These are phyloP conservation scores for Dasyurus viverrinus DNA, from an alignment of 2,113 vertebrate species.

Conservation along the genomic window DNA sequence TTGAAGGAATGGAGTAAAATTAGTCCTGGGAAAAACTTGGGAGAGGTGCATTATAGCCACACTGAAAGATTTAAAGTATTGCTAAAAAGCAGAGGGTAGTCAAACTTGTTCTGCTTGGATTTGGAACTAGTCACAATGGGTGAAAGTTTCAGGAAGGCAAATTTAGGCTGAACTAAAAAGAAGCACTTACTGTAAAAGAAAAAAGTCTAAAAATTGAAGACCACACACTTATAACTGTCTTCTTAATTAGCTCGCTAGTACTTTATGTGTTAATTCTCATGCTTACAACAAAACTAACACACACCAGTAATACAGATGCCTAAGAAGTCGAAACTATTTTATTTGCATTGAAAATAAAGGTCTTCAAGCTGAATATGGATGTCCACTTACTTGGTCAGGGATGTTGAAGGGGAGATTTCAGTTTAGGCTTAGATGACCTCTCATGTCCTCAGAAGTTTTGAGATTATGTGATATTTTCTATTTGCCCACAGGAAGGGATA, in stretches of 20 bases:
- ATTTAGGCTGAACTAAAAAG: not conserved
- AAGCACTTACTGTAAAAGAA: not conserved
- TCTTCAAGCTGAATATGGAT: not conserved
- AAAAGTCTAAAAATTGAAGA: not conserved
- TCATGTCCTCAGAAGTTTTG: not conserved
- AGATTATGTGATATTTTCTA: not conserved
- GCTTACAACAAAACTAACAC: too few species aligned
- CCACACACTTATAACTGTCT: too few species aligned
- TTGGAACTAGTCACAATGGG: not conserved
- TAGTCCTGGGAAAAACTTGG: not conserved
- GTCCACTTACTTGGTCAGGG: not conserved
- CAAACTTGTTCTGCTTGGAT: not conserved
- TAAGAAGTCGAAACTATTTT: too few species aligned
- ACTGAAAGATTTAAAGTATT: not conserved
- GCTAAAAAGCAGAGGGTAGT: not conserved
- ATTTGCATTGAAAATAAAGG: not conserved
- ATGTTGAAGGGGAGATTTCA: not conserved
- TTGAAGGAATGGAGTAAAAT: not conserved
- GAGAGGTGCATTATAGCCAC: not conserved
- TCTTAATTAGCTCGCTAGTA: too few species aligned
- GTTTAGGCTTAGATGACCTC: not conserved
- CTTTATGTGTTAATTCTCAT: too few species aligned
- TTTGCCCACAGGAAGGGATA: not conserved
- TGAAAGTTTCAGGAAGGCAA: not conserved
- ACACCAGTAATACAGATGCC: too few species aligned